phyloP scores from a whole-genome alignment of 2,113 vertebrate genomes.

The Scatophagus argus region DNA sequence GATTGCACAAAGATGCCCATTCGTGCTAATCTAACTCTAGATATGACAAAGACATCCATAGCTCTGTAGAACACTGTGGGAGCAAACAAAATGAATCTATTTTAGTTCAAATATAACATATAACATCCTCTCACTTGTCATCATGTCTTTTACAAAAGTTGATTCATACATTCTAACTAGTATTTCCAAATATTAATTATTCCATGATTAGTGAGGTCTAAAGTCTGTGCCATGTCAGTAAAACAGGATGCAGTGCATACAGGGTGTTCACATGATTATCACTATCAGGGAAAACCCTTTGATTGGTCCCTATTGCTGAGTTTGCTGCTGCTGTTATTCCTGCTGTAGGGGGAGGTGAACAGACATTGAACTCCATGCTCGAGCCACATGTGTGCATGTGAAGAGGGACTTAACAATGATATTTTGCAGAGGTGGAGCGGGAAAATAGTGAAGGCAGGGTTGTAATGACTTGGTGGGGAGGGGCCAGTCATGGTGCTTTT shows the following conservation, averaged over 20 bases:
- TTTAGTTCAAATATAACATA: neutral
- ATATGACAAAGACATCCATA: slow-evolving; percentile 12
- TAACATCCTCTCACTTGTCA: neutral
- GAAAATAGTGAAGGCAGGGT: slow-evolving; percentile 59
- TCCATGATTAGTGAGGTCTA: slow-evolving; percentile 3
- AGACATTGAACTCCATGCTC: slow-evolving; percentile 58
- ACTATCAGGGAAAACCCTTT: slow-evolving; percentile 24
- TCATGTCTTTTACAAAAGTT: neutral
- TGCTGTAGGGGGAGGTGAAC: slow-evolving; percentile 30
- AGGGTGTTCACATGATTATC: slow-evolving; percentile 47
- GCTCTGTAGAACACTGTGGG: neutral
- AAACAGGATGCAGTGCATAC: slow-evolving; percentile 1
- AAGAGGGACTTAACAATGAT: slow-evolving; percentile 59
- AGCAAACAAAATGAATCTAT: neutral
- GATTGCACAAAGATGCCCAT: slow-evolving; percentile 4
- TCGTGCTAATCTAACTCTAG: slow-evolving; percentile 21
- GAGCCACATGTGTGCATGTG: slow-evolving; percentile 58
- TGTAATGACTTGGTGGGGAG: slow-evolving; percentile 55
- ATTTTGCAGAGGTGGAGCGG: slow-evolving; percentile 45
- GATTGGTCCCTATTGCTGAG: slow-evolving; percentile 10
- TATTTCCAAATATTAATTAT: neutral
- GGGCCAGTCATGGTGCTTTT: slow-evolving; percentile 61
- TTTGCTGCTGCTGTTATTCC: neutral
- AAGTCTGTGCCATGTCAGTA: slow-evolving; percentile 22
- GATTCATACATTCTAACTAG: neutral